Conservation (phyloP, 2,113 vertebrate genomes). For the Caranx ignobilis region DNA sequence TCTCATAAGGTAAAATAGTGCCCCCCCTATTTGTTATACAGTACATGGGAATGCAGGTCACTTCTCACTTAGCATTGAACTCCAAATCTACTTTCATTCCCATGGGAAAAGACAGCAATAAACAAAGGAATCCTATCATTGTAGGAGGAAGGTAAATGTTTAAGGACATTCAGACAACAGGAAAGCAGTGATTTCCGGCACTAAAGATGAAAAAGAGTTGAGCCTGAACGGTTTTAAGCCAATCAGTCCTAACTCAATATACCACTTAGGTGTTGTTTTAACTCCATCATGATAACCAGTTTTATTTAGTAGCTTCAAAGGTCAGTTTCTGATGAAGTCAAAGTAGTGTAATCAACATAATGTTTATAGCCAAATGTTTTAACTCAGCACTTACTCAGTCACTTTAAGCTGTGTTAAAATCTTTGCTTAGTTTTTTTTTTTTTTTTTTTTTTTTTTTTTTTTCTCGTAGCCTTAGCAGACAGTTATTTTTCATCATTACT, state of each 20-base stretch:
- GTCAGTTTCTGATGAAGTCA: conserved; percentile 81
- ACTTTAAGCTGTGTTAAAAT: conserved; percentile 49
- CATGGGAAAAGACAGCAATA: conserved; percentile 75
- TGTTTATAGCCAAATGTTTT: conserved; percentile 75
- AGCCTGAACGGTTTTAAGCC: conserved; percentile 70
- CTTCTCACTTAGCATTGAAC: conserved; percentile 64
- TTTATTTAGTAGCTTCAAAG: conserved; percentile 81
- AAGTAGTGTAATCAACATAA: conserved; percentile 77
- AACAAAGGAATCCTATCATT: conserved; percentile 80
- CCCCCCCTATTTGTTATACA: conserved; percentile 34
- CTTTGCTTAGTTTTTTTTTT: conserved; percentile 42
- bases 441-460: conserved; percentile 45
- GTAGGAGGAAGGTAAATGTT: conserved; percentile 73
- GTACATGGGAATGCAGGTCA: conserved; percentile 57
- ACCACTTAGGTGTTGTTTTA: conserved; percentile 81
- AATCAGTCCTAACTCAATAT: conserved; percentile 82
- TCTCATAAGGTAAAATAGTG: conserved; percentile 35
- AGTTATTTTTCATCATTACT: conserved; percentile 62
- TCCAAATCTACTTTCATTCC: conserved; percentile 70
- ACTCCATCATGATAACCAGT: conserved; percentile 78
- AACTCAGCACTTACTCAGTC: conserved; percentile 70
- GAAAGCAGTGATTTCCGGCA: conserved; percentile 81
- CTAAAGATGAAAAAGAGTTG: conserved; percentile 79
- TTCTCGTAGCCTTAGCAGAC: conserved; percentile 41
- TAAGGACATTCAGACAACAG: conserved; percentile 79